Evolutionary conservation across 1,140 invertebrate species (phyloP).

Genomic region (Cotesia chilonis): DNA sequence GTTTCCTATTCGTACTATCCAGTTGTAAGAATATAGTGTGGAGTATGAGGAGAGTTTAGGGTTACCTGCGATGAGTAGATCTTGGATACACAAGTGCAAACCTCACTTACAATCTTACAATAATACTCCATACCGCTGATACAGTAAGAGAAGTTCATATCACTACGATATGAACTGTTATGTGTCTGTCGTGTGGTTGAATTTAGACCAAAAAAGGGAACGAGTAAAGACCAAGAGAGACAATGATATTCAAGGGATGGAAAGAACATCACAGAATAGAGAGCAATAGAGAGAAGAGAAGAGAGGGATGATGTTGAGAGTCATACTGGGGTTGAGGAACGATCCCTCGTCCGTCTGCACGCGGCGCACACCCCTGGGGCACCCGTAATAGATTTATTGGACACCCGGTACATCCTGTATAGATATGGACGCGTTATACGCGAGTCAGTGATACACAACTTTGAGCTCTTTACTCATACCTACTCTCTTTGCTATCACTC

Average conservation of each 20-base stretch:
- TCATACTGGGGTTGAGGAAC: conserved; percentile 19
- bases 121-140: too few relatives aligned
- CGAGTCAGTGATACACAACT: conserved; percentile 28
- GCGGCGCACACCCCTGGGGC: conserved; percentile 39
- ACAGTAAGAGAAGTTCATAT: too few relatives aligned
- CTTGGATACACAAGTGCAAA: conserved; percentile 15
- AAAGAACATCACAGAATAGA: conserved; percentile 13
- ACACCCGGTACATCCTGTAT: conserved; percentile 58
- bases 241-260: not conserved
- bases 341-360: conserved; percentile 34
- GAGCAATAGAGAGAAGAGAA: conserved; percentile 37
- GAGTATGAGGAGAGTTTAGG: too few relatives aligned
- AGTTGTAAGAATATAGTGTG: too few relatives aligned
- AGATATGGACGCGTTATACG: conserved; percentile 52
- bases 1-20: not conserved
- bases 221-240: not conserved
- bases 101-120: conserved; percentile 38
- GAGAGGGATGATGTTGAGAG: conserved; percentile 23
- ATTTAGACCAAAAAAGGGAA: conserved; percentile 30
- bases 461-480: conserved; percentile 5
- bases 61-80: not conserved
- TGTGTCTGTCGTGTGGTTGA: conserved; percentile 29
- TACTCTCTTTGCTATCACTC: not conserved
- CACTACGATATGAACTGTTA: conserved; percentile 27
- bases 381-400: conserved; percentile 65